A percentile compares a stretch with the other conserved stretches of the same genome.
phyloP scores from a whole-genome alignment of 1,140 invertebrate species.

The Platorchestia sp. region DNA sequence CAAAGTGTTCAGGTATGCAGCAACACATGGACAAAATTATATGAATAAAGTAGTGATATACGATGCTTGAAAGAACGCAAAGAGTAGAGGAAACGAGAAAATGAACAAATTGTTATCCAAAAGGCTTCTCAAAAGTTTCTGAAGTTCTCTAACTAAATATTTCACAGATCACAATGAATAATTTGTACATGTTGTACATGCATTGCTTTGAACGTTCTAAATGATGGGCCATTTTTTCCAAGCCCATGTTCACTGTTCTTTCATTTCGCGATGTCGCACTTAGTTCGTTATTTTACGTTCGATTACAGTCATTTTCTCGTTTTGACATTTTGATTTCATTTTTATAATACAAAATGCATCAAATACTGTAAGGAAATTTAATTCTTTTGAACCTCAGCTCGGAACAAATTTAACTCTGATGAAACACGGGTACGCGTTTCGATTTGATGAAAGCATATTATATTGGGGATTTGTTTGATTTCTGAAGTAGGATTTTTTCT shows the following conservation, averaged over 20 bases:
- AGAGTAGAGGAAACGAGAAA: neutral
- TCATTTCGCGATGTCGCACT: neutral
- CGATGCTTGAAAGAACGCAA: neutral
- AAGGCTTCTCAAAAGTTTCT: neutral
- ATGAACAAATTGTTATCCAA: neutral
- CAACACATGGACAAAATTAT: neutral
- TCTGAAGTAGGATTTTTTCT: neutral
- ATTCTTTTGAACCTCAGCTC: neutral
- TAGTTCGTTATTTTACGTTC: neutral
- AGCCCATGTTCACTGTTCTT: neutral
- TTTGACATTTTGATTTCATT: neutral
- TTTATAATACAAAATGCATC: neutral
- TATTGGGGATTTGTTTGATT: neutral
- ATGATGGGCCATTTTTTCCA: neutral
- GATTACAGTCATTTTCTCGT: neutral
- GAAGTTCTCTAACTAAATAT: neutral
- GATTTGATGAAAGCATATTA: neutral
- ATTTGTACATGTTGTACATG: neutral
- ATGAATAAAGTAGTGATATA: neutral
- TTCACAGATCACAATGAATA: neutral
- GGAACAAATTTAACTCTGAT: neutral
- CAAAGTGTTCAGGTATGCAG: neutral
- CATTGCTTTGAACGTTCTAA: neutral
- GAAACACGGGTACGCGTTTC: neutral
- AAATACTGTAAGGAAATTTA: neutral